A percentile compares a stretch with the other conserved stretches of the same genome.
Conservation (phyloP, 2,113 vertebrate genomes). For the Irena cyanogastra region DNA sequence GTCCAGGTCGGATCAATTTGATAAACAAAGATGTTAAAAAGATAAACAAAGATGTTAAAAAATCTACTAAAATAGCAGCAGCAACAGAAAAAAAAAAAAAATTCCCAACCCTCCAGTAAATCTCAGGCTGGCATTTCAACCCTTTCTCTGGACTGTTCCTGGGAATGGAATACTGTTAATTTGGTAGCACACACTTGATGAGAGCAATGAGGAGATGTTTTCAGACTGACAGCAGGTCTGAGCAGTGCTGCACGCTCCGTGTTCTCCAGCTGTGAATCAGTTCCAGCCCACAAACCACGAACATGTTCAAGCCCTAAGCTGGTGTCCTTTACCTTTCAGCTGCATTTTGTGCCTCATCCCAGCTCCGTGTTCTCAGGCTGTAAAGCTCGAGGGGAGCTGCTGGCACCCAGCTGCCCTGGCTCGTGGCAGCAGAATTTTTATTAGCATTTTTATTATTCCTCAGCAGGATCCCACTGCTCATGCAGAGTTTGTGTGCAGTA, state of each 20-base stretch:
- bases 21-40: neutral
- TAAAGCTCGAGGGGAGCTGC: neutral
- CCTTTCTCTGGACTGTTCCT: neutral
- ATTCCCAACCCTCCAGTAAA: neutral
- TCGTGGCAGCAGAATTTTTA: neutral
- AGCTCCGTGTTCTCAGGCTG: fast-evolving
- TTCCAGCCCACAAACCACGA: neutral
- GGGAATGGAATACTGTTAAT: neutral
- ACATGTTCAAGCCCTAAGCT: neutral
- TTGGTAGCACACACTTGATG: neutral
- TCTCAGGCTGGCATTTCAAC: neutral
- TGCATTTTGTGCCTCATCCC: neutral
- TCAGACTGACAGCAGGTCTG: neutral
- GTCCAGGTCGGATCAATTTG: neutral
- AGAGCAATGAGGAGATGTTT: neutral
- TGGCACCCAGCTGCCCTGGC: neutral
- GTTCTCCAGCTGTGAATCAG: neutral
- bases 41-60: neutral
- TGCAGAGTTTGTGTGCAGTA: neutral
- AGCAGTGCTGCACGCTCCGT: neutral
- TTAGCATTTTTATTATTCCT: neutral
- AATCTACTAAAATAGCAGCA: neutral
- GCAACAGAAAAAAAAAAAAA: neutral
- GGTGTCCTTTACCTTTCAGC: neutral
- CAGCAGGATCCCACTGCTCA: neutral